Base-by-base conservation (phyloP, 2,888 invertebrate genomes). In the Ectobius pallidus region DNA sequence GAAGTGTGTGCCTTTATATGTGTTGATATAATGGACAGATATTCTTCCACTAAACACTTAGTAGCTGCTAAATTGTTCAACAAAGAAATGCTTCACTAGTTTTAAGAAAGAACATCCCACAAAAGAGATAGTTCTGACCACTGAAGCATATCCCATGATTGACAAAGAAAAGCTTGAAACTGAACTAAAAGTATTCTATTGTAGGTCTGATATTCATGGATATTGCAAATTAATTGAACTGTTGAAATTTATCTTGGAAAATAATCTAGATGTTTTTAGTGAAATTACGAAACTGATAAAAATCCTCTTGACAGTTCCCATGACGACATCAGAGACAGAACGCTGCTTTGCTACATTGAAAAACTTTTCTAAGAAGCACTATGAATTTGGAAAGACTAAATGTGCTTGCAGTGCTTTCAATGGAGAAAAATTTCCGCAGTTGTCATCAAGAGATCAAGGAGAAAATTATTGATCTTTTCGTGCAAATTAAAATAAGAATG, bases 81-180 rank as follows among this genome's bases (percentile, higher is more conserved):
- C 11, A 34, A 34, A n/a, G 6, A 34, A 34, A 34, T 34, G 34
- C 34, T 34, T 34, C 34, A 34, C 34, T 34, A 11, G 11, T 34
- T 34, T 34, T 34, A 34, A 34, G 34, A 34, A 34, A 7, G 34
- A 34, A 11, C 34, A 7, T 34, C 34, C 34, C 11, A 34, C 34
- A 34, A 11, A 34, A 34, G 49, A 49, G 20, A 49, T 49, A 49
- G 20, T 49, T 9, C 20, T 49, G n/a, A 49, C 20, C 6, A 49
- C 49, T 22, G 58, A 58, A 58, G 58, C 58, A 58, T 58, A 58
- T 25, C 58, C 14, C 58, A 58, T 25, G 58, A 25, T 58, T 22
- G 58, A 58, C 58, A 58, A 58, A 58, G 58, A 58, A 22, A 18
- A 58, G 11, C 58, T 58, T 58, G 58, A 58, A 58, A 58, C n/a